Conservation (phyloP, 2,113 vertebrate species). For the Onychorhynchus coronatus region DNA sequence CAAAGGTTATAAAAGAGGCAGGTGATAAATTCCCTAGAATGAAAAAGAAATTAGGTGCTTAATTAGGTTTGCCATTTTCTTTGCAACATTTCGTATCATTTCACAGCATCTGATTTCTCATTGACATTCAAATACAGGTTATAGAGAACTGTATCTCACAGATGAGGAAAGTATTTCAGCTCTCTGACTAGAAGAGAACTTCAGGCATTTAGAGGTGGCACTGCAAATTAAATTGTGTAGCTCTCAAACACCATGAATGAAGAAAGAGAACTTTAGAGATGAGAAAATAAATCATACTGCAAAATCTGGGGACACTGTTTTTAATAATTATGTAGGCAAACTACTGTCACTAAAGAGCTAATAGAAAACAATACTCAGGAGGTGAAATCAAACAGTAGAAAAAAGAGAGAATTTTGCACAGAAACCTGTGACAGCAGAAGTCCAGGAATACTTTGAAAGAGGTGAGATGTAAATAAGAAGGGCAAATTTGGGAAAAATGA, state of each 20-base stretch:
- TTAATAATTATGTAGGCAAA: not conserved
- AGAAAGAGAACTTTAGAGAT: not conserved
- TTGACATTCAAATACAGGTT: not conserved
- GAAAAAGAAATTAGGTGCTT: not conserved
- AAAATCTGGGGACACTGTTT: not conserved
- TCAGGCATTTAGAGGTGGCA: not conserved
- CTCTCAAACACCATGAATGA: not conserved
- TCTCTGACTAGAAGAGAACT: not conserved
- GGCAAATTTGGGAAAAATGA: fast-evolving
- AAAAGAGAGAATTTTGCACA: not conserved
- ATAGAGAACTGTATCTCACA: not conserved
- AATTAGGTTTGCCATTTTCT: not conserved
- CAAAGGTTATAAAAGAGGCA: not conserved
- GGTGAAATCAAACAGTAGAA: not conserved
- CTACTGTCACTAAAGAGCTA: not conserved
- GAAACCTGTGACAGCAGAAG: not conserved
- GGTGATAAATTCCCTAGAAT: not conserved
- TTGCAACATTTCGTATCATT: not conserved
- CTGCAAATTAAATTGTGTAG: not conserved
- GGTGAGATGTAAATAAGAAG: not conserved
- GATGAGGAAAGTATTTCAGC: not conserved
- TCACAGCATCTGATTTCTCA: not conserved
- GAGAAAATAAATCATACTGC: not conserved
- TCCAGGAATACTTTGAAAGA: not conserved
- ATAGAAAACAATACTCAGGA: not conserved